Base-by-base conservation (phyloP, 2,888 invertebrate species). In the Acrobasis suavella region DNA sequence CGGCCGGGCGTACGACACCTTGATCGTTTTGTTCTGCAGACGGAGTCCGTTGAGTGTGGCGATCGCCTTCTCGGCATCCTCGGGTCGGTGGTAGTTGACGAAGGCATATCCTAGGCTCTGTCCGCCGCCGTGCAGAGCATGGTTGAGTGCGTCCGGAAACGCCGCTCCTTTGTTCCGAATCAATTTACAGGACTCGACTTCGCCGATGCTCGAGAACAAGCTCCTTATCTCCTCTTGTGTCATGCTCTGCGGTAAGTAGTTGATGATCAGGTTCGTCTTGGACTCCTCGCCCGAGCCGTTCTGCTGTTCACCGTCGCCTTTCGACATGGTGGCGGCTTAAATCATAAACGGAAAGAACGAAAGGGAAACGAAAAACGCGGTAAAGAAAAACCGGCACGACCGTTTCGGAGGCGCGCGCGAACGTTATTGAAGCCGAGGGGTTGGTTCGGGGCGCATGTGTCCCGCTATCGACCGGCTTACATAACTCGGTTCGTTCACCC, bases 41-140 rank as follows among this genome's bases (percentile, higher is more conserved):
- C 99, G 95, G 75, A 99, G 95, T 69, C 99, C 99, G 92, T 99
- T 99, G 75, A 99, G 95, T 64, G 98, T 98, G 91, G 97, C 96
- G 87, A 99, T 99, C 68, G 99, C 99, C 93, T 99, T 99, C 87
- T 98, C 98, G 67, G 99, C 99, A 91, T 99, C 99, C 91, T 98
- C 98, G 62, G 98, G 95, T 74, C 98, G 95, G 87, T 98, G 97
- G 93, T 99, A 99, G 94, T 99, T 99, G 82, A 99, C 99, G 93
- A 99, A 99, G 75, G 99, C 99, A 93, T 99, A 99, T 80, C 99
- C 99, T 82, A 99, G 95, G 93, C 98, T 99, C 93, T 99, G 99
- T 78, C 99, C 99, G 62, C 94, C 93, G 52, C 94, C 93, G 67
- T 94, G 93, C 68, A 93, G 90, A 1, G 94, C 94, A 75, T 94